Percentiles rank a stretch among this genome's conserved stretches.
Evolutionary conservation across 2,797 vertebrate species (phyloP).

Genomic region (Chlorospingus flavigularis): DNA sequence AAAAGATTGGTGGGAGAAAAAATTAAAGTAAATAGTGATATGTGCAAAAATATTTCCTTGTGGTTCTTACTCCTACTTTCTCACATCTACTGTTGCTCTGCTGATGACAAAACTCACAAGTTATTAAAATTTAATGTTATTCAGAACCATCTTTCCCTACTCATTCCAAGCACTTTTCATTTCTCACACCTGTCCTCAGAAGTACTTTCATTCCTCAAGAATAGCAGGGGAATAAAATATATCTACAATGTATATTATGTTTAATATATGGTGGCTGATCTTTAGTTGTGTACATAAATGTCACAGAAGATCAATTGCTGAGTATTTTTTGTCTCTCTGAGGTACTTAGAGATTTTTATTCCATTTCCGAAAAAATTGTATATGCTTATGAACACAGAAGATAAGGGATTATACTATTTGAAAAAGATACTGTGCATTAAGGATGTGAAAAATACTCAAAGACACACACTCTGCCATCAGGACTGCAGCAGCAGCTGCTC

Average conservation of each 20-base stretch:
- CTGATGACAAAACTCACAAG: constrained; percentile 37
- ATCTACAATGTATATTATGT: not conserved
- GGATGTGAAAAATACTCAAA: not conserved
- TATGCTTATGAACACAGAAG: not conserved
- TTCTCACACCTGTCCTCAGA: constrained; percentile 62
- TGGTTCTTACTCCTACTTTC: constrained; percentile 14
- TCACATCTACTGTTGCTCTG: constrained; percentile 20
- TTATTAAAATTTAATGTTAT: constrained; percentile 59
- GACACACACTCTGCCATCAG: not conserved
- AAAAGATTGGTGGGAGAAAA: not conserved
- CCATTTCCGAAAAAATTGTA: not conserved
- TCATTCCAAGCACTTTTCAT: constrained; percentile 51
- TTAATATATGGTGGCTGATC: not conserved
- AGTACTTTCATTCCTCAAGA: constrained; percentile 51
- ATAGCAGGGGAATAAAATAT: constrained; percentile 23
- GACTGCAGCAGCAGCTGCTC: not conserved
- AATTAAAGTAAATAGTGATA: not conserved
- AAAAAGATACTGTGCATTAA: not conserved
- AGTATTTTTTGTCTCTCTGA: constrained; percentile 22
- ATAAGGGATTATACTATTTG: not conserved
- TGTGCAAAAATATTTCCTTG: constrained; percentile 1
- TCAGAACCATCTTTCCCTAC: constrained; percentile 24
- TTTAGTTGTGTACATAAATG: constrained; percentile 34
- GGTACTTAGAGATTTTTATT: not conserved
- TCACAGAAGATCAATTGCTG: constrained; percentile 24